phyloP scores from a whole-genome alignment of 1,140 invertebrate species.

The Tetramorium alpestre region DNA sequence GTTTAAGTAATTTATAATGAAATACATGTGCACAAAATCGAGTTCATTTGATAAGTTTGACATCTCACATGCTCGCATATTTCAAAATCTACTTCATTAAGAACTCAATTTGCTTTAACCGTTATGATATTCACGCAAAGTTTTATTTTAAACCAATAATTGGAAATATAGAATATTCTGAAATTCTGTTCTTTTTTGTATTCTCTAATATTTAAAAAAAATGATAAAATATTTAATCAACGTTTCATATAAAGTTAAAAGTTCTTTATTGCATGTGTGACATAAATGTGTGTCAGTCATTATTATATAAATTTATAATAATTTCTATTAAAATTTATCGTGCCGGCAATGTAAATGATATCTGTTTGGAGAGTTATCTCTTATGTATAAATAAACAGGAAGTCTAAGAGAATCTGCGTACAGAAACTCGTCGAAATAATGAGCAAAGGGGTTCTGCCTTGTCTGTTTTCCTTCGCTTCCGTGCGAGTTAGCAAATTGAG shows the following conservation, averaged over 20 bases:
- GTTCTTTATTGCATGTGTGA: background rate
- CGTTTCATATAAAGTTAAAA: background rate
- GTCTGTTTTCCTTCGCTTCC: conserved; percentile 50
- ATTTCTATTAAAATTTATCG: background rate
- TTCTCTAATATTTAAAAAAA: background rate
- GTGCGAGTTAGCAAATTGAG: conserved; percentile 47
- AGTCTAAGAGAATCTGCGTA: conserved; percentile 9
- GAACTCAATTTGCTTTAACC: background rate
- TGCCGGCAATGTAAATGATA: background rate
- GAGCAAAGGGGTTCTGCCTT: conserved; percentile 8
- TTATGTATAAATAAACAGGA: conserved; percentile 15
- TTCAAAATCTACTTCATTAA: background rate
- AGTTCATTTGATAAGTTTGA: background rate
- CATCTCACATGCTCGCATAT: background rate
- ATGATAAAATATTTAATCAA: background rate
- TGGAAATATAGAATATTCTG: background rate
- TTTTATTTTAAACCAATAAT: background rate
- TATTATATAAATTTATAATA: conserved; percentile 11
- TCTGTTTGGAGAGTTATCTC: conserved; percentile 6
- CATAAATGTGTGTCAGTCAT: background rate
- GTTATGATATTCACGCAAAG: background rate
- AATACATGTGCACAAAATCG: background rate
- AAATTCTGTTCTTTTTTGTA: background rate
- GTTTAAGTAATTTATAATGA: background rate
- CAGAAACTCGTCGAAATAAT: conserved; percentile 36